Evolutionary conservation across 2,797 vertebrate species (phyloP), one percentile per base, ranked within the genome.

Genomic region (Crenichthys baileyi): DNA sequence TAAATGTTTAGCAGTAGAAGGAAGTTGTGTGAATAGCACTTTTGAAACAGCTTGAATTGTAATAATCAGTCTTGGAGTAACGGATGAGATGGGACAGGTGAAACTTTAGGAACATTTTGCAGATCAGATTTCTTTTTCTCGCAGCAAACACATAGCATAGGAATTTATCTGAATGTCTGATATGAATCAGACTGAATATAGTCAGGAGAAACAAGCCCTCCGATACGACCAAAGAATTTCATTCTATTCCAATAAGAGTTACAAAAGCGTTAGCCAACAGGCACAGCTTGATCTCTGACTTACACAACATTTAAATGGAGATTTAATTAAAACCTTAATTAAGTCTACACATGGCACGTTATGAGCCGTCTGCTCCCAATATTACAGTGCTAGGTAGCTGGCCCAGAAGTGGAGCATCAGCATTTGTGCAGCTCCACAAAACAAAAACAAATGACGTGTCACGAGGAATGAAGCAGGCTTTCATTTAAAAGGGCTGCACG

Each of bases 381-480:
- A 85, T 78, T 72, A 60, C 82, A 74, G 76, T 31, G 58, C 74
- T 70, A 63, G 85, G 63, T 72, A 76, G 79, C 75, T 73, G 80
- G 78, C 76, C 73, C 77, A 82, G 85, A 93, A 93, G 83, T 80
- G 84, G 85, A 90, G 91, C 86, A 91, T 91, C 92, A 93, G 94
- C 93, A 87, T 87, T 92, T 94, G 86, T 90, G 88, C 82, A 84
- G 77, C 74, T 81, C 88, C 81, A 88, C 77, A 85, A 86, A 93
- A 93, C 86, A 91, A 94, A 65, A 95, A 94, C 91, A 94, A 94
- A 94, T 90, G 86, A 89, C 74, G 71, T 93, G 90, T 92, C 92
- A 93, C 86, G 86, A 87, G 74, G 79, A 94, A 95, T 93, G 85
- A 93, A 91, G 79, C 79, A 83, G 81, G 83, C 90, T 88, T 91